Conservation (phyloP, 2,888 invertebrate species). For the Rhogogaster chlorosoma region DNA sequence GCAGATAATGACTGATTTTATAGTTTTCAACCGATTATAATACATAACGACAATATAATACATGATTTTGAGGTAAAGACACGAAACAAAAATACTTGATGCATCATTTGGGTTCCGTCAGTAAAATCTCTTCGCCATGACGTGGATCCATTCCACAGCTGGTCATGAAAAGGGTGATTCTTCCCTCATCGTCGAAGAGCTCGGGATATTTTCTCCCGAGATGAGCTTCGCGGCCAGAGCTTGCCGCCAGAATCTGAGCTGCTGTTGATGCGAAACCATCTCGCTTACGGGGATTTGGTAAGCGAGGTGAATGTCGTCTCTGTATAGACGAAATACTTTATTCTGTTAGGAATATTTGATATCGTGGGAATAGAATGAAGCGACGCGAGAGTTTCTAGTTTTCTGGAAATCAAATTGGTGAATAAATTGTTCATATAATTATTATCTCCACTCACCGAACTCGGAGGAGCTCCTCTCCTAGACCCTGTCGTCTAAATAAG, state of each 20-base stretch:
- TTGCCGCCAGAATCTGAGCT: constrained; percentile 65
- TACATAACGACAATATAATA: not conserved
- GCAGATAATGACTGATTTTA: no score
- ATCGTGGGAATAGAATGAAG: not conserved
- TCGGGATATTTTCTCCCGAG: constrained; percentile 56
- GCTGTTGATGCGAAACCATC: constrained; percentile 64
- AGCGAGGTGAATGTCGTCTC: constrained; percentile 62
- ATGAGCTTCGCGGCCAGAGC: constrained; percentile 63
- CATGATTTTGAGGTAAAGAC: not conserved
- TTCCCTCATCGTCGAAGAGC: constrained; percentile 60
- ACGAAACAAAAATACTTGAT: not conserved
- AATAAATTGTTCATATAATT: constrained; percentile 26
- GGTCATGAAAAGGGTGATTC: constrained; percentile 59
- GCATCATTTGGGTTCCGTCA: not conserved
- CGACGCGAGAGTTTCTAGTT: not conserved
- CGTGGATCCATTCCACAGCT: constrained; percentile 58
- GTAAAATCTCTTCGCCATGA: constrained; percentile 59
- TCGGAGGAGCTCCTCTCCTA: constrained; percentile 64
- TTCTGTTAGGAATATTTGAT: not conserved
- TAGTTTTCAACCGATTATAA: not conserved
- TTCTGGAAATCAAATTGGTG: not conserved
- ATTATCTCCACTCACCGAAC: constrained; percentile 62
- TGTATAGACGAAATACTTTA: constrained; percentile 50
- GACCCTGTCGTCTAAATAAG: constrained; percentile 69
- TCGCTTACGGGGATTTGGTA: constrained; percentile 63